phyloP scores from a whole-genome alignment of 2,113 vertebrate species.

The Actenoides lindsayi region DNA sequence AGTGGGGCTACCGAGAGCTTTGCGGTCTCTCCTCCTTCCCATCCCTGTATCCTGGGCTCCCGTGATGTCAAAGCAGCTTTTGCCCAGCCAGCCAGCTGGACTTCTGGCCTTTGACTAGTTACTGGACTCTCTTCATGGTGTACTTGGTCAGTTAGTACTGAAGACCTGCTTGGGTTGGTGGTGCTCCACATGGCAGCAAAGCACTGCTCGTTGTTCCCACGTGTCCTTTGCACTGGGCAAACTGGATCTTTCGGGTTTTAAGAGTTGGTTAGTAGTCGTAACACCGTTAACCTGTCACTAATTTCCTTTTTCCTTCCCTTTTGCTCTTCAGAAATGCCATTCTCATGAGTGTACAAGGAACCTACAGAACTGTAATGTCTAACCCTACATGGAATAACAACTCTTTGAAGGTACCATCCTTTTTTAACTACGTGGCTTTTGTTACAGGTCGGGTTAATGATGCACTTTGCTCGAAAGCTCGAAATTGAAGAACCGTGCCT shows the following conservation, averaged over 20 bases:
- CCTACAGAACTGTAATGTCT: conserved; percentile 65
- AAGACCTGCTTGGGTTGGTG: background rate
- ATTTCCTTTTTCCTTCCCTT: conserved; percentile 55
- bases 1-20: background rate
- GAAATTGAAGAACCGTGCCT: background rate
- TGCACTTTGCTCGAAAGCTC: background rate
- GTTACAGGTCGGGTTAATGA: background rate
- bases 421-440: background rate
- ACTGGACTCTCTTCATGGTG: background rate
- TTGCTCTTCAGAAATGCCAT: conserved; percentile 71
- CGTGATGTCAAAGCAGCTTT: background rate
- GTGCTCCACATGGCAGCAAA: accelerated
- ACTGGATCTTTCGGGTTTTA: background rate
- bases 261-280: background rate
- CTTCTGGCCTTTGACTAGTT: background rate
- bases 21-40: background rate
- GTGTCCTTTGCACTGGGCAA: background rate
- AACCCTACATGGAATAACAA: conserved; percentile 53
- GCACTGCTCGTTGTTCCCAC: accelerated
- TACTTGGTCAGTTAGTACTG: accelerated
- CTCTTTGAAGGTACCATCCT: conserved; percentile 63
- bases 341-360: conserved; percentile 51
- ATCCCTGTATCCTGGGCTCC: background rate
- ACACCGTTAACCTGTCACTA: background rate
- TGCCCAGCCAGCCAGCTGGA: background rate